Base-by-base conservation (phyloP, 92 coral and sea anemone species). In the Ricordea florida region DNA sequence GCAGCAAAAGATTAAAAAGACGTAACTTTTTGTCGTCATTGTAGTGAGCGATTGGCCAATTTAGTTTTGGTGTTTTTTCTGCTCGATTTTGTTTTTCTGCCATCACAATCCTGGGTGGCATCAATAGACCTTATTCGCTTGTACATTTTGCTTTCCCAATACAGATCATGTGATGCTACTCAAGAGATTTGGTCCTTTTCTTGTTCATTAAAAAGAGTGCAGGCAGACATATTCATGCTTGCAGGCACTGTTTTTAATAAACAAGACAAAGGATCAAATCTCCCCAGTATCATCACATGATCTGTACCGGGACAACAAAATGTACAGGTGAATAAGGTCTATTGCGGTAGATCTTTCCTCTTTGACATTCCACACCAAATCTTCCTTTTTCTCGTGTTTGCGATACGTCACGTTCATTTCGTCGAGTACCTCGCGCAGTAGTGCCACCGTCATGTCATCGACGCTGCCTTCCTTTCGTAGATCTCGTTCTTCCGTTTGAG, bases 1-100 rank as follows among this genome's bases (percentile, higher is more conserved):
- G 66, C 45, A 59, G 66, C 47, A 59, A 59, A 59, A 35, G 47
- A 33, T 35, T 34, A 35, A 58, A 34, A 59, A 59, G 66, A 36
- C 30, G 66, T 31, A 17, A 43, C 66, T 58, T 58, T 35, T 31
- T 21, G 33, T 58, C 66, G 37, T 58, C 45, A 35, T 58, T 16
- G 30, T 35, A 34, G 45, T 20, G 37, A 18, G 66, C 46, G 45
- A 59, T 59, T 26, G 66, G 66, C 30, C 33, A 36, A 34, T 59
- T 59, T 8, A 59, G 66, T 35, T 59, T 35, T 18, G 30, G 46
- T 18, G 47, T 59, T 59, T 35, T n/a, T 33, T 10, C 59, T 25
- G 29, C 29, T 23, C 31, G 59, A 51, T 51, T 51, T 24, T 51
- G 58, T 35, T 51, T 31, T 24, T 24, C 59, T 10, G 59, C 29